Conservation (phyloP, 2,113 vertebrate species). For the Microcebus griseorufus region DNA sequence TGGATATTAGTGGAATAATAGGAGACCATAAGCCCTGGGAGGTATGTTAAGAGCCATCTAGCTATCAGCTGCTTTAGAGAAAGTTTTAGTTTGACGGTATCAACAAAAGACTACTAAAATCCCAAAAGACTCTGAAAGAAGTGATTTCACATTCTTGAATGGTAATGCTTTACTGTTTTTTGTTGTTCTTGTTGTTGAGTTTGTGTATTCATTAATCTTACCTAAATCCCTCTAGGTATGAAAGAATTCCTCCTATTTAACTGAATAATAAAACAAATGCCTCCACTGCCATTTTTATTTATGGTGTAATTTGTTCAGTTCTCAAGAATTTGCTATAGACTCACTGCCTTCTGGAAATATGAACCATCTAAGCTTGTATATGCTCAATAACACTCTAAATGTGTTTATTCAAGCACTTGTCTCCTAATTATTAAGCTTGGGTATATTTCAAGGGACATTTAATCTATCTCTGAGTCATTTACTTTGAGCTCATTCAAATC, state of each 20-base stretch:
- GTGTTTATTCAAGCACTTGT: conserved; percentile 50
- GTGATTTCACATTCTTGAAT: neutral
- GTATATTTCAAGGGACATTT: conserved; percentile 61
- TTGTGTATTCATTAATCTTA: conserved; percentile 6
- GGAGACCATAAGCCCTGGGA: neutral
- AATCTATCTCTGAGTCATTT: conserved; percentile 61
- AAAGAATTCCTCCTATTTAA: conserved; percentile 15
- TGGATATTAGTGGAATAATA: neutral
- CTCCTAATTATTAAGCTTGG: conserved; percentile 55
- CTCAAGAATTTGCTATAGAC: neutral
- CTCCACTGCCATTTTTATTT: conserved; percentile 1
- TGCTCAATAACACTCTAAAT: conserved; percentile 39
- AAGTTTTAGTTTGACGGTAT: neutral
- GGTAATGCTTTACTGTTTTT: neutral
- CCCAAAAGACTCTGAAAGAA: neutral
- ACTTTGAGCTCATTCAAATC: conserved; percentile 46
- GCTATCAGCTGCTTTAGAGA: neutral
- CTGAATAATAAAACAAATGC: conserved; percentile 9
- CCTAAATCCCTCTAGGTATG: neutral
- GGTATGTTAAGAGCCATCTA: neutral
- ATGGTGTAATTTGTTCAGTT: neutral
- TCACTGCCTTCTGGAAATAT: conserved; percentile 42
- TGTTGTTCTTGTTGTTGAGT: neutral
- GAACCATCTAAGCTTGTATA: neutral
- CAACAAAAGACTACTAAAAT: neutral